These are phyloP conservation scores for Mercenaria mercenaria DNA, from an alignment of 1,140 invertebrate species.

Conservation along the genomic window DNA sequence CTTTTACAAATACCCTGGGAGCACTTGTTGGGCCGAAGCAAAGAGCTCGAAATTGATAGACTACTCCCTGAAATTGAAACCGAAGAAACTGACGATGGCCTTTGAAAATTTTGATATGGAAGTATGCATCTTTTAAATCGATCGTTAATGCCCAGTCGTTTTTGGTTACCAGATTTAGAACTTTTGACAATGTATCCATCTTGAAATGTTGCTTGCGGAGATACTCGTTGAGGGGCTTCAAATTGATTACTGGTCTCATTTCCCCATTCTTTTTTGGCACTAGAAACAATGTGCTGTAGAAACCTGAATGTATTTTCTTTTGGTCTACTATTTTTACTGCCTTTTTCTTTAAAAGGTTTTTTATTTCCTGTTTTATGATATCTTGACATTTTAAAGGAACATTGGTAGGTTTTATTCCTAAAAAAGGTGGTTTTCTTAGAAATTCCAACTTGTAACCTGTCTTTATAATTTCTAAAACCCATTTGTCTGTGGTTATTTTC, in stretches of 20 bases:
- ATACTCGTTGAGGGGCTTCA: constrained; percentile 60
- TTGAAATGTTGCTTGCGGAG: constrained; percentile 47
- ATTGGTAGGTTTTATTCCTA: constrained; percentile 8
- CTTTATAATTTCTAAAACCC: not conserved
- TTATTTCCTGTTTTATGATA: not conserved
- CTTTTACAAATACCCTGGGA: constrained; percentile 37
- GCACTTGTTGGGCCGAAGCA: constrained; percentile 41
- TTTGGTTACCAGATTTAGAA: constrained; percentile 23
- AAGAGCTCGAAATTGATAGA: constrained; percentile 46
- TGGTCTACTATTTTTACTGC: constrained; percentile 23
- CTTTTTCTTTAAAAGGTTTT: constrained; percentile 17
- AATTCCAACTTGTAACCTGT: constrained; percentile 39
- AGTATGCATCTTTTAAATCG: constrained; percentile 49
- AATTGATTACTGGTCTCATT: constrained; percentile 54
- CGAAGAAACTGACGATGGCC: constrained; percentile 28
- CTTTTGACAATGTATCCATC: constrained; percentile 51
- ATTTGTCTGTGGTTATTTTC: constrained; percentile 47
- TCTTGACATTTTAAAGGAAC: not conserved
- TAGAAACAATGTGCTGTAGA: constrained; percentile 53
- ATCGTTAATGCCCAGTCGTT: constrained; percentile 28
- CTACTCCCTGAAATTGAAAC: not conserved
- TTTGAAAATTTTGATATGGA: constrained; percentile 35
- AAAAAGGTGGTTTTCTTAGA: not conserved
- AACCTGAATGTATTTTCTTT: not conserved
- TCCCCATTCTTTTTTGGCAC: constrained; percentile 55